Evolutionary conservation across 1,140 invertebrate genomes (phyloP), one percentile per base, ranked within the genome.

Genomic region (Whitmania pigra): DNA sequence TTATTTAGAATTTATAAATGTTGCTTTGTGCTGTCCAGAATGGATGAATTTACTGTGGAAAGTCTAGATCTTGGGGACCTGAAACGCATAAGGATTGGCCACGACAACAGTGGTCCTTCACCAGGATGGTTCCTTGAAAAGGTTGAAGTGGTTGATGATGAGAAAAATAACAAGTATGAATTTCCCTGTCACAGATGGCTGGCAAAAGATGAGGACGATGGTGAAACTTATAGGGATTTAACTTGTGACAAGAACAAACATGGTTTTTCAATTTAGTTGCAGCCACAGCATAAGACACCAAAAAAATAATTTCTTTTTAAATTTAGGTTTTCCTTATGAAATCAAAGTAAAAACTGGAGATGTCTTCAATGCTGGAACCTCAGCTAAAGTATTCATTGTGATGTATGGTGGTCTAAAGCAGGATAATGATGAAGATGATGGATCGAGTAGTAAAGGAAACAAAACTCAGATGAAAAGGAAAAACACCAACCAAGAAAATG

Each of bases 81-180:
- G 43, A 77, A 80, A 31, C 75, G 79, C 70, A 68, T 83, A 17
- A 73, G 80, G 11, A 79, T 83, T 40, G 80, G 82, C 66, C 81
- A 83, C 74, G 81, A 83, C 70, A 81, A 81, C 74, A 75, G 75
- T 27, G 82, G 82, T 5, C 77, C 78, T 71, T 77, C 75, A 31
- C 76, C 82, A 20, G 80, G 80, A 54, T 83, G 82, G 82, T 83
- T 77, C 71, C 75, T 82, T 13, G 79, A 82, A 31, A 82, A 82
- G 77, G 76, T 82, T 13, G 80, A 81, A 68, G 75, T 82, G 6
- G 78, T 81, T 75, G 81, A 82, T 73, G 18, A 78, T 29, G 78
- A 79, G 22, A 73, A 74, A 67, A 75, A 75, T 13, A 75, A 75
- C 15, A 79, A 80, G 1, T 82, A 79, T 74, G 76, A 78, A 66